Percentiles rank a stretch among this genome's conserved stretches.
These are phyloP conservation scores for Staurois parvus DNA, from an alignment of 2,797 vertebrate genomes.

Conservation along the genomic window DNA sequence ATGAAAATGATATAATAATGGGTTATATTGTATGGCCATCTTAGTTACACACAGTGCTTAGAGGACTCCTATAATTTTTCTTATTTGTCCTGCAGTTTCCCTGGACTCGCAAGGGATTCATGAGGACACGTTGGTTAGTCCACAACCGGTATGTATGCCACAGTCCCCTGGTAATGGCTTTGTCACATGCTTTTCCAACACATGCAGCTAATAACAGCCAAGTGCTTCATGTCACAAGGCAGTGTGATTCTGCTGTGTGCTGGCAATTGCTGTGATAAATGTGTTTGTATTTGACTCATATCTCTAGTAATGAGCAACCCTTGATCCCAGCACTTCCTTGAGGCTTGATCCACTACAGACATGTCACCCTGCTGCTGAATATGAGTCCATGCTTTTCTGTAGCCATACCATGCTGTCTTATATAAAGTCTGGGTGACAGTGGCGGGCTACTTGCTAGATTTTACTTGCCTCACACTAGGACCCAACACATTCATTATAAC, in stretches of 20 bases:
- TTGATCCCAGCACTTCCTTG: conserved; percentile 47
- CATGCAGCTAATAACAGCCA: conserved; percentile 27
- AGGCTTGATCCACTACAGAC: conserved; percentile 26
- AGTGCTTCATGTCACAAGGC: not conserved
- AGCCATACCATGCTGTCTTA: not conserved
- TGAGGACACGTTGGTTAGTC: conserved; percentile 85
- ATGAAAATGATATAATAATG: too few relatives aligned
- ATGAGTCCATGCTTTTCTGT: not conserved
- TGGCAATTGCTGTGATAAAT: conserved; percentile 55
- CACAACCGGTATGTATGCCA: conserved; percentile 77
- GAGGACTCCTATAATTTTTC: not conserved
- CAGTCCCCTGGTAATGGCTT: not conserved
- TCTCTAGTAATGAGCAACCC: conserved; percentile 58
- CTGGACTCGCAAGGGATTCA: conserved; percentile 88
- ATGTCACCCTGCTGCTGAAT: not conserved
- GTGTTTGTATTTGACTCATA: conserved; percentile 57
- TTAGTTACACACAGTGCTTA: not conserved
- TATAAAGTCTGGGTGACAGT: not conserved
- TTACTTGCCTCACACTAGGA: not conserved
- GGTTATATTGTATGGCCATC: too few relatives aligned
- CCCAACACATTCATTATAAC: not conserved
- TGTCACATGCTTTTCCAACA: conserved; percentile 14
- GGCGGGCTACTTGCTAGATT: not conserved
- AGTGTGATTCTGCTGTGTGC: not conserved
- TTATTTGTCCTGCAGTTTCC: conserved; percentile 75